A percentile compares a stretch with the other conserved stretches of the same genome.
phyloP scores from a whole-genome alignment of 2,797 vertebrate genomes.

The Sciurus carolinensis region DNA sequence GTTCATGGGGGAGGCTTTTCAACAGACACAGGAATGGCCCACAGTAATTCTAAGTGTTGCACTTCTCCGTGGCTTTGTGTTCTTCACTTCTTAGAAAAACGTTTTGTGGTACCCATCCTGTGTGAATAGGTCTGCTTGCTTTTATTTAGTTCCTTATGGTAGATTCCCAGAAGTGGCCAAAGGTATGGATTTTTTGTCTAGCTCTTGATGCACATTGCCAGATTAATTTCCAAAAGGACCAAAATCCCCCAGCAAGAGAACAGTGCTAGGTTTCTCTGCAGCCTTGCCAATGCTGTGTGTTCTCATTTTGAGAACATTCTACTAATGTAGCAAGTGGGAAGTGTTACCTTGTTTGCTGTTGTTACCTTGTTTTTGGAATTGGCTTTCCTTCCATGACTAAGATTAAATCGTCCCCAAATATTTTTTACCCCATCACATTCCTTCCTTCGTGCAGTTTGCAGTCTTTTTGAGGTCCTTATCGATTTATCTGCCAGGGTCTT shows the following conservation, averaged over 20 bases:
- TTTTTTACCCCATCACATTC: not conserved
- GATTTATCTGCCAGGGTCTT: slow-evolving; percentile 55
- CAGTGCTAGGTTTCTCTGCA: not conserved
- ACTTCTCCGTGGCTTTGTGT: not conserved
- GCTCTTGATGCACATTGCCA: not conserved
- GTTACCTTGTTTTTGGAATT: not conserved
- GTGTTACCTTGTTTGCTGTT: not conserved
- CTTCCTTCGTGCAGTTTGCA: not conserved
- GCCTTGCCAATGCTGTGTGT: not conserved
- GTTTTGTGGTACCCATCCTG: not conserved
- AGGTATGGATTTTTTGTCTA: not conserved
- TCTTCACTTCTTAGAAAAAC: not conserved
- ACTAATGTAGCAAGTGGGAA: slow-evolving; percentile 2
- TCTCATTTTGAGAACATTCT: slow-evolving; percentile 53
- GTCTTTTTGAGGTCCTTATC: slow-evolving; percentile 31
- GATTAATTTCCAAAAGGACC: slow-evolving; percentile 9
- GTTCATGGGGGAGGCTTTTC: not conserved
- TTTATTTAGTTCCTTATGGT: not conserved
- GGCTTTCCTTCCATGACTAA: slow-evolving; percentile 5
- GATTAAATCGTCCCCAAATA: not conserved
- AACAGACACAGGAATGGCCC: rapidly evolving
- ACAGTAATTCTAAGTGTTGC: not conserved
- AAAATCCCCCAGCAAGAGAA: not conserved
- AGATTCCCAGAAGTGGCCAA: not conserved
- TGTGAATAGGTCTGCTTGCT: not conserved